phyloP scores from a whole-genome alignment of 1,140 invertebrate species.

The Delia radicum region DNA sequence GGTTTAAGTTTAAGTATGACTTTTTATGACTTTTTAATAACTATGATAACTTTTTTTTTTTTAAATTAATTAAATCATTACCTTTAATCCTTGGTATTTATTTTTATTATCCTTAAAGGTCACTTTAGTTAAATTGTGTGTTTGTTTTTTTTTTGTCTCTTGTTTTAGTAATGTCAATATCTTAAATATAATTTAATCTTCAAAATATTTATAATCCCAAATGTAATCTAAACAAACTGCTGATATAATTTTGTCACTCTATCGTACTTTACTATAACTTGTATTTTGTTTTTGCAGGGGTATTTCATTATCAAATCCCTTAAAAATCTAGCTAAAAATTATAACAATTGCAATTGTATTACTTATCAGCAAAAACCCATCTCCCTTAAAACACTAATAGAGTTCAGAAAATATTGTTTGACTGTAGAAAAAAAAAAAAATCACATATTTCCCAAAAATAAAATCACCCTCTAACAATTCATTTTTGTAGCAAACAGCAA shows the following conservation, averaged over 20 bases:
- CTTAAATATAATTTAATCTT: neutral
- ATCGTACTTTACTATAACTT: neutral
- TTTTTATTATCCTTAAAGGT: neutral
- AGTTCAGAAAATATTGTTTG: neutral
- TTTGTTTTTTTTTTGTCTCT: neutral
- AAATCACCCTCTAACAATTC: neutral
- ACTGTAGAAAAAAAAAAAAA: neutral
- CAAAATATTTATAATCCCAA: neutral
- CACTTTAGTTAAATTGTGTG: neutral
- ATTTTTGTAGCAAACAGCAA: neutral
- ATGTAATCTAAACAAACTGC: neutral
- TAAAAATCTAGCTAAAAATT: neutral
- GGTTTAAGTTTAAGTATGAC: too few relatives aligned
- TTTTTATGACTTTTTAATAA: too few relatives aligned
- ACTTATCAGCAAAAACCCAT: neutral
- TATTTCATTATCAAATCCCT: neutral
- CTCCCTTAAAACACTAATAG: neutral
- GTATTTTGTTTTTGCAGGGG: neutral
- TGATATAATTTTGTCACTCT: neutral
- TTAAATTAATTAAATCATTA: too few relatives aligned
- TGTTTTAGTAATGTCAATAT: neutral
- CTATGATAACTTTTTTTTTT: too few relatives aligned
- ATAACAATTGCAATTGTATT: neutral
- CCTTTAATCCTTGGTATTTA: neutral
- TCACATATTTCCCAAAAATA: neutral